Evolutionary conservation across 2,113 vertebrate genomes (phyloP).

Genomic region (Etheostoma cragini): DNA sequence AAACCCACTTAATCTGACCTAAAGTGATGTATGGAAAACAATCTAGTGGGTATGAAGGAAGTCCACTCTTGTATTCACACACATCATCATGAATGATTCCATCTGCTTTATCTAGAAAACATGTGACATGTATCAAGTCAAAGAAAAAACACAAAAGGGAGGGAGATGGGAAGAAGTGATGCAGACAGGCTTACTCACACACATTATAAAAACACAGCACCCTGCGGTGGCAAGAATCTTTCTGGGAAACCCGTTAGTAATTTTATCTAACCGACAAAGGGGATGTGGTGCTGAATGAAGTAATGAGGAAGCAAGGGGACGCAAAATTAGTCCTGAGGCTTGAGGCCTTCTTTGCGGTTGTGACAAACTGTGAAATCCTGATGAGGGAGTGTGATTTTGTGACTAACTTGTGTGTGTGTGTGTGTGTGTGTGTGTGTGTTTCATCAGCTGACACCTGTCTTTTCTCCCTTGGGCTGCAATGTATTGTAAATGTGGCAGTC

Average conservation of each 20-base stretch:
- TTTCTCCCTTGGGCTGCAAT: background rate
- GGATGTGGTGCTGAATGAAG: conserved; percentile 44
- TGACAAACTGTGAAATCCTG: conserved; percentile 45
- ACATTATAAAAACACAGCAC: conserved; percentile 30
- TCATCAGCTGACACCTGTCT: conserved; percentile 39
- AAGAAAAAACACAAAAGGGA: conserved; percentile 14
- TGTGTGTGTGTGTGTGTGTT: conserved; percentile 24
- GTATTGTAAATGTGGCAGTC: background rate
- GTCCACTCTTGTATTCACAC: conserved; percentile 15
- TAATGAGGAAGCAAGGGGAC: conserved; percentile 66
- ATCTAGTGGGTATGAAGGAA: conserved; percentile 27
- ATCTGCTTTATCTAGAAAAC: conserved; percentile 47
- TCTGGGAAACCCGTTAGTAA: conserved; percentile 57
- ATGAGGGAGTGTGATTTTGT: conserved; percentile 37
- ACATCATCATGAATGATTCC: conserved; percentile 49
- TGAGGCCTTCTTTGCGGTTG: conserved; percentile 49
- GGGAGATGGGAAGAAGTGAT: conserved; percentile 28
- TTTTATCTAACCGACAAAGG: conserved; percentile 48
- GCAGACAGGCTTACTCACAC: conserved; percentile 27
- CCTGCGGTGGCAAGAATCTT: conserved; percentile 45
- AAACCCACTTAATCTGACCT: conserved; percentile 32
- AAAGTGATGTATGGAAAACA: conserved; percentile 27
- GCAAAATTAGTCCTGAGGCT: conserved; percentile 52
- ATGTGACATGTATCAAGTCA: conserved; percentile 34
- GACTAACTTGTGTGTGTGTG: conserved; percentile 40